These are phyloP conservation scores for Mesoclemmys tuberculata DNA, from an alignment of 2,113 vertebrate genomes.

Conservation along the genomic window DNA sequence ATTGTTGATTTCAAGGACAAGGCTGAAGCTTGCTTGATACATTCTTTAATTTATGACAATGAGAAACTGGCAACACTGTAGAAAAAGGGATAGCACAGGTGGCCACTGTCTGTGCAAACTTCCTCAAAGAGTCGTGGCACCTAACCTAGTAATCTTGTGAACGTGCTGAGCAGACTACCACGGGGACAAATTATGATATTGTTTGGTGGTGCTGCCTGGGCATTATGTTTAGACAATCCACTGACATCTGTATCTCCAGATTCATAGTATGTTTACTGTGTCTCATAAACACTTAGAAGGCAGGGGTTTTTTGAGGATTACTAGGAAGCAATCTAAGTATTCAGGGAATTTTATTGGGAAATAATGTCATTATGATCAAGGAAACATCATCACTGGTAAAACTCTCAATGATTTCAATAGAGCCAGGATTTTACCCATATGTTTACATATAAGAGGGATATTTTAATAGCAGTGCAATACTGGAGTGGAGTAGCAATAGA, in stretches of 20 bases:
- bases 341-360: neutral
- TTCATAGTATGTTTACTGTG: neutral
- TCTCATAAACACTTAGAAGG: neutral
- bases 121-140: neutral
- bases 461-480: neutral
- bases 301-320: constrained; percentile 50
- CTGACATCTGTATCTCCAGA: constrained; percentile 6
- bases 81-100: neutral
- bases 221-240: constrained; percentile 1
- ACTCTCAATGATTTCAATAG: neutral
- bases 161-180: neutral
- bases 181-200: neutral
- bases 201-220: neutral
- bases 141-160: neutral
- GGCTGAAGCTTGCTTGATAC: neutral
- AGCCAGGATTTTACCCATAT: neutral
- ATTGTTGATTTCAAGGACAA: neutral
- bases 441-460: fast-evolving
- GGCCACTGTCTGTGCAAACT: neutral
- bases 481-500: neutral
- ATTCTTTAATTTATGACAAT: neutral
- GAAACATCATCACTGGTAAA: neutral
- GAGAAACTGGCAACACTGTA: neutral
- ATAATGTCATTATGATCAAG: constrained; percentile 39
- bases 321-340: neutral